Percentiles rank a stretch among this genome's conserved stretches.
These are phyloP conservation scores for Aurelia sp. DNA, from an alignment of 30 jellyfish, hydroid and myxozoan species.

Conservation along the genomic window DNA sequence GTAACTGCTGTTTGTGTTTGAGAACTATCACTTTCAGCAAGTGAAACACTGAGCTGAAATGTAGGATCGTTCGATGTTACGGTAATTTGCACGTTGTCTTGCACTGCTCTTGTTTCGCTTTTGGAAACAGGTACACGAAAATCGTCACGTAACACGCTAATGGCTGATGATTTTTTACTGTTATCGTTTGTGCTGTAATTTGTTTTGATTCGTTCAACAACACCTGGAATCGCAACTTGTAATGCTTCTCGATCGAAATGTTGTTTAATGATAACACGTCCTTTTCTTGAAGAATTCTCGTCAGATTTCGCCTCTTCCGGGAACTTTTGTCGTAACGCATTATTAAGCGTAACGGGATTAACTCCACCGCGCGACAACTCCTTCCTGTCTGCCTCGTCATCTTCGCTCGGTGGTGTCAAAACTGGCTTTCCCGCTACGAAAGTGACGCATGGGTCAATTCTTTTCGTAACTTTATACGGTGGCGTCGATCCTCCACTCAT, in stretches of 20 bases:
- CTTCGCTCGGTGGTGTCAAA: conserved; percentile 71
- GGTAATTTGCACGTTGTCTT: conserved; percentile 16
- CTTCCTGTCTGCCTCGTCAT: conserved; percentile 22
- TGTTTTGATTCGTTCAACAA: conserved; percentile 67
- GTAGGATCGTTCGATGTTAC: conserved; percentile 35
- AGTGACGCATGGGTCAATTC: conserved; percentile 66
- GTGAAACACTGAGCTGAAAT: conserved; percentile 60
- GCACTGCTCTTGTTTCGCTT: conserved; percentile 10
- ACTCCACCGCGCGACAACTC: conserved; percentile 53
- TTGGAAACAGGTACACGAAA: conserved; percentile 64
- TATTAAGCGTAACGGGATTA: conserved; percentile 41
- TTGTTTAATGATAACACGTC: conserved; percentile 67
- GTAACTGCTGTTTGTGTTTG: conserved; percentile 21
- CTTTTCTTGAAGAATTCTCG: conserved; percentile 31
- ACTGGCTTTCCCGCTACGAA: conserved; percentile 78
- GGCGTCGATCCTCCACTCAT: conserved; percentile 62
- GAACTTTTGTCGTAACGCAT: conserved; percentile 48
- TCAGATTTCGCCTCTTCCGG: conserved; percentile 48
- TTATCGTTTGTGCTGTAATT: conserved; percentile 27
- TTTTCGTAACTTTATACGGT: conserved; percentile 46
- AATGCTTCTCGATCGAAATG: conserved; percentile 65
- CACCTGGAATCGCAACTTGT: conserved; percentile 78
- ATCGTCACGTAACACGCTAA: conserved; percentile 83
- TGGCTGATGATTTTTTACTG: conserved; percentile 83
- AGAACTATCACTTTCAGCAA: conserved; percentile 39